A percentile compares a stretch with the other conserved stretches of the same genome.
Evolutionary conservation across 2,797 vertebrate genomes (phyloP).

Genomic region (Sphenopsis melanotis): DNA sequence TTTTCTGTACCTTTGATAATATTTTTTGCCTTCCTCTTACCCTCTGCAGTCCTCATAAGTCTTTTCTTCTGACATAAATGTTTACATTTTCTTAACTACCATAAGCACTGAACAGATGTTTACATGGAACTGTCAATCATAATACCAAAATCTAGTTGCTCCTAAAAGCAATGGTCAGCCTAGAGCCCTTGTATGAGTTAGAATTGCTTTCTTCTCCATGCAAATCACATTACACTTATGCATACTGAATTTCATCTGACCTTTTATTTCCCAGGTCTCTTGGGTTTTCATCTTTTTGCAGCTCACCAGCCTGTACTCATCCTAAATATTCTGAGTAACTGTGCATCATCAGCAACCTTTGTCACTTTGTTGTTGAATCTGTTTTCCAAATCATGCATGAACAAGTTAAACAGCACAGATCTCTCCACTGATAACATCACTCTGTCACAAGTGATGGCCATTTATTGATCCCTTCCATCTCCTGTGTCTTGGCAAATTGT

Average conservation of each 20-base stretch:
- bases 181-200: neutral
- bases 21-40: neutral
- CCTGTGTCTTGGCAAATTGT: neutral
- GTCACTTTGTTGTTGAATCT: neutral
- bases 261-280: neutral
- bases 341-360: neutral
- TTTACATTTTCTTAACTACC: neutral
- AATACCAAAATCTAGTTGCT: neutral
- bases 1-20: neutral
- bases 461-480: neutral
- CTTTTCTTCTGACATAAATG: neutral
- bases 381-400: neutral
- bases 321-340: neutral
- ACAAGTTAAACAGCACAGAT: neutral
- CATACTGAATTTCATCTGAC: neutral
- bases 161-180: neutral
- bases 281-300: neutral
- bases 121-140: neutral
- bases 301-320: neutral
- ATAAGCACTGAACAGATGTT: neutral
- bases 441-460: neutral
- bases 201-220: neutral
- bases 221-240: neutral
- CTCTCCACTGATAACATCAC: neutral
- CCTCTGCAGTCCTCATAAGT: neutral